Base-by-base conservation (phyloP, 2,113 vertebrate genomes). In the Aphelocoma coerulescens region DNA sequence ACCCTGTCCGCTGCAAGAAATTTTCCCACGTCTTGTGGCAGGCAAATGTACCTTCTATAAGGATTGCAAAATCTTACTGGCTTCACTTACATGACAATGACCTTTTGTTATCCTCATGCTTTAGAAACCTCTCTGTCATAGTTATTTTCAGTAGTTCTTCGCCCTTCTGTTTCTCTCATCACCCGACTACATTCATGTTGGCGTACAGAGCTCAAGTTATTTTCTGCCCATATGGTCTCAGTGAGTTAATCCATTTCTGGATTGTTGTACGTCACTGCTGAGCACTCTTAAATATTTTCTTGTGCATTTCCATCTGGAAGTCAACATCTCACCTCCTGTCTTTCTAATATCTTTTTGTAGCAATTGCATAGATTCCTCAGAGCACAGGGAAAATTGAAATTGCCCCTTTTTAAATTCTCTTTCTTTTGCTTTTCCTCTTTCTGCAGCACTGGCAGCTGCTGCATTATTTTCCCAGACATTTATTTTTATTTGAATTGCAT, bases 241-340 rank as follows among this genome's bases (percentile, higher is more conserved):
- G 87, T 73, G 87, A 94, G 82, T 89, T 89, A 94, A 96, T 96
- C 85, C 87, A 88, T 94, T 96, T 89, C 93, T 91, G 91, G 91
- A 69, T 75, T 95, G 93, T 89, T 89, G 75, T 85, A 95, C 30
- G 59, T 96, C 93, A 96, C 24, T 35, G 44, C 66, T 83, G 93
- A 96, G 81, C 55, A 80, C 87, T 92, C 72, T 84, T 69, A 96
- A 96, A 91, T 96, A 94, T 93, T 96, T 96, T 93, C 78, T 88
- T 85, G n/a, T 83, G 71, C 65, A 37, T 91, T 96, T 91, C 93
- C 93, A 95, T 96, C 93, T 97, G 95, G 91, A 96, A 97, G 57
- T 79, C 51, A 95, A 62, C 71, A 73, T 90, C 91, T 91, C 74
- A 66, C 85, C 88, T 95, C 87, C 87, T 96, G 66, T 93, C 93